Conservation (phyloP, 2,797 vertebrate species). For the Artibeus jamaicensis region DNA sequence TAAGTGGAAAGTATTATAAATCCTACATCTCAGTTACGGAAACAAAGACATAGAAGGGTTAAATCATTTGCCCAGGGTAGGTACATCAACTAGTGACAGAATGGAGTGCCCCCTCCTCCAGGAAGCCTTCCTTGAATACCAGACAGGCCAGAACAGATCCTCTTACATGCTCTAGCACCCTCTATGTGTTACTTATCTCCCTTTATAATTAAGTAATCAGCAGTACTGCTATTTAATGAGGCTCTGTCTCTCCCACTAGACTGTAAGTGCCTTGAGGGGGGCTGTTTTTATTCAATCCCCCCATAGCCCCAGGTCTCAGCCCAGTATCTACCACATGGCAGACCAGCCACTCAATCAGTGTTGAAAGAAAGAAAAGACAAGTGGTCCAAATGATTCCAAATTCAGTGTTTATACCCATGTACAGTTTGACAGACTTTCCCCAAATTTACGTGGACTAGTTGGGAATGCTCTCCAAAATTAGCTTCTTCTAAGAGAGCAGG, state of each 20-base stretch:
- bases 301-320: not conserved
- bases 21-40: not conserved
- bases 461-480: not conserved
- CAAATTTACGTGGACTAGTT: not conserved
- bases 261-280: not conserved
- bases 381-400: not conserved
- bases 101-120: not conserved
- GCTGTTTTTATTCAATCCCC: not conserved
- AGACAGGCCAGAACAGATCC: not conserved
- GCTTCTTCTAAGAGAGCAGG: not conserved
- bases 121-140: not conserved
- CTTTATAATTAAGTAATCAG: not conserved
- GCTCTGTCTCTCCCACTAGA: not conserved
- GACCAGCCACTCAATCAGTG: not conserved
- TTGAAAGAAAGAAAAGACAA: not conserved
- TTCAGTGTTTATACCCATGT: not conserved
- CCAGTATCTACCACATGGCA: not conserved
- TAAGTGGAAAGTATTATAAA: not conserved
- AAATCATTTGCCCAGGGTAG: not conserved
- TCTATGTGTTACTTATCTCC: not conserved
- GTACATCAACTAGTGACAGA: not conserved
- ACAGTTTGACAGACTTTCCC: not conserved
- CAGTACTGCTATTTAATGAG: not conserved
- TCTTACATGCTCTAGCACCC: not conserved
- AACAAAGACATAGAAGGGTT: not conserved